Conservation (phyloP, 2,888 invertebrate species). For the Exephanes ischioxanthus region DNA sequence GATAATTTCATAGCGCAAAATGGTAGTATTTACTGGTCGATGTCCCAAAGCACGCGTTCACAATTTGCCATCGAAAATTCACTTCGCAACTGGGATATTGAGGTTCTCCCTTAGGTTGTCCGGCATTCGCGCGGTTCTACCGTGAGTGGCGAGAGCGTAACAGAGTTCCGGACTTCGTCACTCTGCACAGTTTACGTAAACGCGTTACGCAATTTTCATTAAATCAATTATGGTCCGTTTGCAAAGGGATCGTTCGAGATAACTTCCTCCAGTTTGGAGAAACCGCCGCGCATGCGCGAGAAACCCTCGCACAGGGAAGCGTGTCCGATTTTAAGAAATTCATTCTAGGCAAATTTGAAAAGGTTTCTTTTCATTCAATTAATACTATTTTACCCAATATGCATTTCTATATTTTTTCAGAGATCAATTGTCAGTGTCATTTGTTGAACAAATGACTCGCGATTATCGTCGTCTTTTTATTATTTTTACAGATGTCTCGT, state of each 20-base stretch:
- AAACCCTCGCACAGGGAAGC: not conserved
- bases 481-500: too few species aligned
- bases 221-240: constrained; percentile 16
- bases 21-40: too few species aligned
- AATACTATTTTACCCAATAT: too few species aligned
- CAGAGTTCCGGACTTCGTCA: not conserved
- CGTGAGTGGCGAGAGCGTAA: constrained; percentile 6
- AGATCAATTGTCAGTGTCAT: too few species aligned
- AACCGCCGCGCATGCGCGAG: not conserved
- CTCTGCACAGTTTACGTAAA: constrained; percentile 56
- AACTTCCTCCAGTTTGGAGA: not conserved
- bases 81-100: not conserved
- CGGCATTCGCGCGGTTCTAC: not conserved
- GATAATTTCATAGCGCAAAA: not conserved
- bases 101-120: not conserved
- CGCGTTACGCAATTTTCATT: constrained; percentile 69
- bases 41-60: too few species aligned
- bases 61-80: not conserved
- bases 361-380: too few species aligned
- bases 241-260: not conserved
- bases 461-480: too few species aligned
- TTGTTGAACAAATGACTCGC: too few species aligned
- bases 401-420: too few species aligned
- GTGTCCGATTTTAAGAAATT: too few species aligned
- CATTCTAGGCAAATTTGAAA: too few species aligned